phyloP scores from a whole-genome alignment of 2,113 vertebrate genomes.

The Eptesicus fuscus region DNA sequence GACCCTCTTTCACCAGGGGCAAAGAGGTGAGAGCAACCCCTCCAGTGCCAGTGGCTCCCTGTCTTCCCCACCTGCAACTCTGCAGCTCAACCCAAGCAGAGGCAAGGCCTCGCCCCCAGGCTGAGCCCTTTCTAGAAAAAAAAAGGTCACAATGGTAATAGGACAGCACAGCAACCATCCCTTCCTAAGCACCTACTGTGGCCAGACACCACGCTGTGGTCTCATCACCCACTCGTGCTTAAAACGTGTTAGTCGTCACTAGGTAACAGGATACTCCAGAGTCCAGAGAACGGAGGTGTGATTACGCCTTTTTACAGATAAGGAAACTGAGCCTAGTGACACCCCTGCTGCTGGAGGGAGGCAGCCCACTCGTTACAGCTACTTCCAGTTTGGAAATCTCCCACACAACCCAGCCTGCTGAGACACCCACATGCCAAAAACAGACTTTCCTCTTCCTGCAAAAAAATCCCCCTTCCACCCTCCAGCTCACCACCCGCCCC shows the following conservation, averaged over 20 bases:
- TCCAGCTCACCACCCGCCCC: neutral
- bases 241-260: neutral
- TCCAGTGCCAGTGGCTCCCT: neutral
- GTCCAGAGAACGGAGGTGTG: neutral
- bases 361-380: slow-evolving; percentile 17
- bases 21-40: neutral
- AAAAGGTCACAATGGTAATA: neutral
- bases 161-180: too few relatives aligned
- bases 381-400: neutral
- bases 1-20: neutral
- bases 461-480: slow-evolving; percentile 28
- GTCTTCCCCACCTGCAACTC: neutral
- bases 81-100: neutral
- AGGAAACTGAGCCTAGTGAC: neutral
- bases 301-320: neutral
- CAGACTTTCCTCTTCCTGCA: slow-evolving; percentile 54
- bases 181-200: neutral
- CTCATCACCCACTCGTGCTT: neutral
- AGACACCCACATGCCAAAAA: slow-evolving; percentile 40
- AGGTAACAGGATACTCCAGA: neutral
- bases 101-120: neutral
- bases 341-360: neutral
- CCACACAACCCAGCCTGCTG: slow-evolving; percentile 27
- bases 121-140: neutral
- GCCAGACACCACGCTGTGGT: neutral